phyloP scores from a whole-genome alignment of 2,888 invertebrate genomes.

The Epicampocera succincta region DNA sequence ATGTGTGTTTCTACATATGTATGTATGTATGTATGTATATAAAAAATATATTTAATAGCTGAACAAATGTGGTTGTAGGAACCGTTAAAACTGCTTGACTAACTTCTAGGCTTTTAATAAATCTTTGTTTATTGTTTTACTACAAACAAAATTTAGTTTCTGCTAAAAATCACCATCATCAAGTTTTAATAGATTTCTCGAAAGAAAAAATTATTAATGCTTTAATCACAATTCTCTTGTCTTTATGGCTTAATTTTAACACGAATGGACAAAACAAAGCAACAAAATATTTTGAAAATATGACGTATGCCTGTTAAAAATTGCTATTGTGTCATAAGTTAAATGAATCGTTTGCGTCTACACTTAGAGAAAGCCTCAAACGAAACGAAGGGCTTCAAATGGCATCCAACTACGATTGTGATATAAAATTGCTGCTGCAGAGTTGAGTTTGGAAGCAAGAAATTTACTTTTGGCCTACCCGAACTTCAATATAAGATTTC shows the following conservation, averaged over 20 bases:
- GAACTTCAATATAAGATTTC: no score
- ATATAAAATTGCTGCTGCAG: no score
- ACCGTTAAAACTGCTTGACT: slow-evolving; percentile 16
- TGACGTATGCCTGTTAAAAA: slow-evolving; percentile 65
- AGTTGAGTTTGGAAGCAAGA: no score
- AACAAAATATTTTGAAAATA: slow-evolving; percentile 27
- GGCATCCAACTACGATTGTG: no score
- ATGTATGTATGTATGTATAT: not conserved
- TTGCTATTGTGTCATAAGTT: slow-evolving; percentile 65
- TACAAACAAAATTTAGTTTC: slow-evolving; percentile 7
- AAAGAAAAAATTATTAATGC: slow-evolving; percentile 37
- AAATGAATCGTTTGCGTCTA: slow-evolving; percentile 41
- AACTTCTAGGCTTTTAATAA: slow-evolving; percentile 16
- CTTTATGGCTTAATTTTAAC: slow-evolving; percentile 57
- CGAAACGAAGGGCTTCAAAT: no score
- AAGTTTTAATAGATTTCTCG: slow-evolving; percentile 24
- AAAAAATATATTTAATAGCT: no score
- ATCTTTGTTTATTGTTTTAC: not conserved
- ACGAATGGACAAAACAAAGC: slow-evolving; percentile 32
- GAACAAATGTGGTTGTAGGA: slow-evolving; percentile 4
- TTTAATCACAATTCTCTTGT: slow-evolving; percentile 57
- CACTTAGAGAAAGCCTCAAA: slow-evolving; percentile 24
- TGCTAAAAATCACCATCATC: slow-evolving; percentile 29
- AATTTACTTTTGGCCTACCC: no score
- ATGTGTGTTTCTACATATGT: not conserved